Conservation (phyloP, 2,797 vertebrate genomes). For the Anabas testudineus region DNA sequence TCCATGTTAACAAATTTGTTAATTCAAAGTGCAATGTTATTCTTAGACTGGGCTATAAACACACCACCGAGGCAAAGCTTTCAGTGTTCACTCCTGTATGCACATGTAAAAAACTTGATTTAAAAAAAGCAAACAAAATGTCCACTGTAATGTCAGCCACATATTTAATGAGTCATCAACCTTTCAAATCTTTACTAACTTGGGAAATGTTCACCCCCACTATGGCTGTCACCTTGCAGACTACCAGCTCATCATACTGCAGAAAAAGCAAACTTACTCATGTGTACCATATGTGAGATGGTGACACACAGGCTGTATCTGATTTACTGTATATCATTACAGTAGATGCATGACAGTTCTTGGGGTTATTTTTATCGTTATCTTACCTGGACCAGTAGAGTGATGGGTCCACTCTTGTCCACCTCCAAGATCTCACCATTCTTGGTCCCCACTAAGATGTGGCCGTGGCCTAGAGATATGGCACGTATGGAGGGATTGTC, state of each 20-base stretch:
- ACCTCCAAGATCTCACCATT: slow-evolving; percentile 99
- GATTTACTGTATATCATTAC: slow-evolving; percentile 17
- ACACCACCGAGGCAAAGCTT: not conserved
- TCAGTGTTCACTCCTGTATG: not conserved
- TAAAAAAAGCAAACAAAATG: not conserved
- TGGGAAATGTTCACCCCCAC: not conserved
- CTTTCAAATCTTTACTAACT: slow-evolving; percentile 24
- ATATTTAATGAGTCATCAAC: not conserved
- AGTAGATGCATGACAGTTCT: slow-evolving; percentile 3
- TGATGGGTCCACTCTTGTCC: slow-evolving; percentile 98
- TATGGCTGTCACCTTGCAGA: slow-evolving; percentile 9
- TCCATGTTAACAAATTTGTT: not conserved
- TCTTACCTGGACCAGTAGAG: slow-evolving; percentile 95
- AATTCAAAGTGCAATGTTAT: not conserved
- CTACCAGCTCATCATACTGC: slow-evolving; percentile 7
- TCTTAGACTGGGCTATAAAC: not conserved
- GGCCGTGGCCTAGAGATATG: slow-evolving; percentile 98
- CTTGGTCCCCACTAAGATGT: slow-evolving; percentile 98
- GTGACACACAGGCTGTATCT: slow-evolving; percentile 14
- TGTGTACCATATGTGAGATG: slow-evolving; percentile 12
- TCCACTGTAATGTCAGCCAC: not conserved
- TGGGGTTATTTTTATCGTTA: slow-evolving; percentile 5
- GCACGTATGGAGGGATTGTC: slow-evolving; percentile 99
- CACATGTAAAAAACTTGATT: not conserved
- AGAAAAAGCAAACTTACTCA: slow-evolving; percentile 1